phyloP scores from a whole-genome alignment of 2,888 invertebrate species.

The Xestoiulus laeticollis region DNA sequence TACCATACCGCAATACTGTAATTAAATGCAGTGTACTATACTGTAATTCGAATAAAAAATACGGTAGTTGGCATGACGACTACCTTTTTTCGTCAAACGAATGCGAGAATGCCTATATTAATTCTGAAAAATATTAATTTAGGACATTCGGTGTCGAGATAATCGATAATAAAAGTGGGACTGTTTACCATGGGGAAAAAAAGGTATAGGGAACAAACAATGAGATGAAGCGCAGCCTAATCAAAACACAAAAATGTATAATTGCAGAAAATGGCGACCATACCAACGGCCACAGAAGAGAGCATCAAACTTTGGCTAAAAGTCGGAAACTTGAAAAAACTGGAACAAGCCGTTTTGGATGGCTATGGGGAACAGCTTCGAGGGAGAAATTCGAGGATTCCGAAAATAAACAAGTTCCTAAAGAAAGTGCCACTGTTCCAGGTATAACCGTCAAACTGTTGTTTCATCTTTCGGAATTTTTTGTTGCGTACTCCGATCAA shows the following conservation, averaged over 20 bases:
- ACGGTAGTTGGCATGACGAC: slow-evolving; percentile 9
- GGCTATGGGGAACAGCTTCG: slow-evolving; percentile 65
- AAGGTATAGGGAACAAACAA: not conserved
- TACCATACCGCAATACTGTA: too few relatives aligned
- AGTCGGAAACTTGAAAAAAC: slow-evolving; percentile 64
- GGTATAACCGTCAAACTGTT: slow-evolving; percentile 57
- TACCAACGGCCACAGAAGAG: slow-evolving; percentile 59
- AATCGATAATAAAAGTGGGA: not conserved
- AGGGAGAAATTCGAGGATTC: slow-evolving; percentile 62
- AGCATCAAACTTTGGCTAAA: slow-evolving; percentile 65
- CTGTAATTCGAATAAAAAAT: not conserved
- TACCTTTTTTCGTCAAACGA: not conserved
- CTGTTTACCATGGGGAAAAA: not conserved
- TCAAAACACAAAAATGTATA: not conserved
- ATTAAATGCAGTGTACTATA: not conserved
- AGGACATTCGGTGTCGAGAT: not conserved
- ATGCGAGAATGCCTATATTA: not conserved
- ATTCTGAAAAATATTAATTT: not conserved
- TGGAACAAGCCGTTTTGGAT: slow-evolving; percentile 65
- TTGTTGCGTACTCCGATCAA: not conserved
- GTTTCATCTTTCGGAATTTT: slow-evolving; percentile 12
- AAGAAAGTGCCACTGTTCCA: slow-evolving; percentile 65
- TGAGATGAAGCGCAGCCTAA: not conserved
- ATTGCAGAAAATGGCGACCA: slow-evolving; percentile 44
- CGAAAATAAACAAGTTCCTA: slow-evolving; percentile 63